Base-by-base conservation (phyloP, 1,140 invertebrate species). In the Limonius californicus region DNA sequence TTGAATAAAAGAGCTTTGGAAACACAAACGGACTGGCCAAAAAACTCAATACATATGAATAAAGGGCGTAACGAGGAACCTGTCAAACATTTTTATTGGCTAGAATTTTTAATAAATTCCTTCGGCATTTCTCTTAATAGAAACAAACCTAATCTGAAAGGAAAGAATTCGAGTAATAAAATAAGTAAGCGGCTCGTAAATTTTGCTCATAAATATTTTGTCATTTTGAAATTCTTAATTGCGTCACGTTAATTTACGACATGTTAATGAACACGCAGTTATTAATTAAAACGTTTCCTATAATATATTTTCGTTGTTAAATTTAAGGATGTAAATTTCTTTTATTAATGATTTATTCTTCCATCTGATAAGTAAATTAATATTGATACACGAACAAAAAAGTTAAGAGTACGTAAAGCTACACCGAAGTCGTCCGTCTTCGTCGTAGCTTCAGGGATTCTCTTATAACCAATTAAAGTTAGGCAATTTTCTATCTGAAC, bases 381-480 rank as follows among this genome's bases (percentile, higher is more conserved):
- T 18, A 50, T 50, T 50, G 45, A 19, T 50, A 50, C 8, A 14
- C 3, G n/a, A 18, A 12, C 6, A 50, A 39, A 12, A 39, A 39
- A 39, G 11, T 39, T 39, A 6, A 39, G n/a, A 39, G 2, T 12
- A 39, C 23, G 23, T 27, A 14, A 50, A 50, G 11, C 19, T 50
- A 14, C 16, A 19, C 11, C 3, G 45, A 19, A 19, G n/a, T 21
- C 45, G 45, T 50, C 20, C 16, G 14, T 50, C 45, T 50, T 50
- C 45, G 45, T 50, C 12, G 6, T 8, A 18, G 12, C 45, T 12
- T 50, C 45, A 50, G 14, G 16, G 45, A 8, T 50, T 50, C 45
- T 21, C 20, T 50, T 50, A 50, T 50, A 50, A 50, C 45, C 45
- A 50, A 50, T 50, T 50, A 50, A 50, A 50, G 45, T 50, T 39